Base-by-base conservation (phyloP, 2,888 invertebrate genomes). In the Anticlea derivata region DNA sequence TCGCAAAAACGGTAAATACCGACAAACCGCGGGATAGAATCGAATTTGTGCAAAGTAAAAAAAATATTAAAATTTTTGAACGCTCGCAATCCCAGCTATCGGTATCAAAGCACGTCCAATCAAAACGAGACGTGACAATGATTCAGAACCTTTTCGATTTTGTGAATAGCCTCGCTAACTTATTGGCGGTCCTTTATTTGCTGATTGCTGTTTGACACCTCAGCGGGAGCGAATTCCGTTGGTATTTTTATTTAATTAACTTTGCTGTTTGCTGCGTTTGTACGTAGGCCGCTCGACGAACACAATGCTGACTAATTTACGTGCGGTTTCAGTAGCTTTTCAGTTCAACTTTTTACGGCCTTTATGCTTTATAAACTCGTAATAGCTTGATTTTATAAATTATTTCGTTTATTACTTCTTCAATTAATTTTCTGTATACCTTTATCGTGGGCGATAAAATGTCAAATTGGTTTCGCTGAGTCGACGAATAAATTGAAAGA, bases 101-200 rank as follows among this genome's bases (percentile, higher is more conserved):
- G 80, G 73, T 87, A 84, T 83, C 89, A 86, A 83, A 86, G 89
- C 90, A 90, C 90, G 89, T 89, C 84, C 89, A 88, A 87, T 89
- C 86, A 86, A 85, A 86, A 78, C 81, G 85, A 77, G 85, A 85
- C 88, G 89, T 89, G 88, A 88, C 87, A 86, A 83, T 86, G 87
- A 86, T 85, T 85, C 81, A 80, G 80, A 82, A 81, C 83, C 84
- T 83, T 86, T 86, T 78, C 81, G 84, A 82, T 83, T 78, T 77
- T 75, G 74, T 83, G 83, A 86, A 86, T 87, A 82, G 80, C 75
- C 77, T 70, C 70, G 83, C 83, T 85, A 86, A 87, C 86, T 88
- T 88, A 88, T 86, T 86, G 85, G 78, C 80, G 70, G 78, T 80
- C 77, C 80, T 86, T 86, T 88, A 86, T 89, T 86, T 85, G 77